Conservation (phyloP, 2,888 invertebrate species). For the Xestoiulus laeticollis region DNA sequence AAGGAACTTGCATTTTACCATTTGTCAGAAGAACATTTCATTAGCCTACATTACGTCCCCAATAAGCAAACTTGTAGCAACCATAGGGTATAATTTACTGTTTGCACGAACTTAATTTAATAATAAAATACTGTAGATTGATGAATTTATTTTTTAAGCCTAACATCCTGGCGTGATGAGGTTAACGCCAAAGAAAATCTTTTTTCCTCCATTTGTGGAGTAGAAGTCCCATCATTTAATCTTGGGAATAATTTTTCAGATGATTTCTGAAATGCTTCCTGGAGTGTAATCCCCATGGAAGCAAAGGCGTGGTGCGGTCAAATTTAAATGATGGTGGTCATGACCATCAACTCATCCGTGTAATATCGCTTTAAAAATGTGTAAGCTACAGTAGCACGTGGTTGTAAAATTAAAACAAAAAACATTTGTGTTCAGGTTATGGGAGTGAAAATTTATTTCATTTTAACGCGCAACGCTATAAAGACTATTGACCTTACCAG, state of each 20-base stretch:
- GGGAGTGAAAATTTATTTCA: neutral
- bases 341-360: conserved; percentile 39
- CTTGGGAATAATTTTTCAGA: neutral
- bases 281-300: conserved; percentile 1
- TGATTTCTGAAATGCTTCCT: conserved; percentile 11
- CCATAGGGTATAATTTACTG: no score
- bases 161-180: neutral
- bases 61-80: no score
- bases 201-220: neutral
- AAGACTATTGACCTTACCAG: conserved; percentile 38
- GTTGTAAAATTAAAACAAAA: neutral
- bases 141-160: no score
- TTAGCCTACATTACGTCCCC: no score
- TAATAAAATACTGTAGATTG: neutral
- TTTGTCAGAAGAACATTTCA: no score
- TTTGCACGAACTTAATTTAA: neutral
- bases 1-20: no score
- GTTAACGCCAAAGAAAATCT: neutral
- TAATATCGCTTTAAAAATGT: neutral
- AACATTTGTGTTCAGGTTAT: neutral
- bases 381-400: neutral
- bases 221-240: neutral
- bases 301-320: conserved; percentile 33
- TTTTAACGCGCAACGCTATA: neutral
- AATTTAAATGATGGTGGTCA: conserved; percentile 32